Evolutionary conservation across 2,797 vertebrate species (phyloP).

Genomic region (Epinephelus malabaricus): DNA sequence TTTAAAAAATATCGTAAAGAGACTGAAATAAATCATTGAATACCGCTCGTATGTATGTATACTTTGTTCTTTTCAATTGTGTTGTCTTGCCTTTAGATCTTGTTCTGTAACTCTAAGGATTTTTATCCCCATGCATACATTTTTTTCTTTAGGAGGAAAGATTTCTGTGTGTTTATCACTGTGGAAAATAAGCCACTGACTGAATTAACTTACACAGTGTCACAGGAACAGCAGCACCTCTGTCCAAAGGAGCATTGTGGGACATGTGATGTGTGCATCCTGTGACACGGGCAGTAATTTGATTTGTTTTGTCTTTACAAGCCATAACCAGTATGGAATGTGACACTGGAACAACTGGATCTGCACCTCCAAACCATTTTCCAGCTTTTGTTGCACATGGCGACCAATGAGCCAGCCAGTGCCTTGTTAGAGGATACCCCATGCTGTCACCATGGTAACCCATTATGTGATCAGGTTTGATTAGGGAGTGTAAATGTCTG

Average conservation of each 20-base stretch:
- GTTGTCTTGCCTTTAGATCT: not conserved
- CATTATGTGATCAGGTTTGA: constrained; percentile 49
- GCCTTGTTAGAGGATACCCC: constrained; percentile 35
- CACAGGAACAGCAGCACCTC: constrained; percentile 33
- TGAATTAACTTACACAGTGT: not conserved
- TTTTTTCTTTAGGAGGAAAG: not conserved
- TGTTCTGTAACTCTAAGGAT: not conserved
- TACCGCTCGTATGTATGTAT: not conserved
- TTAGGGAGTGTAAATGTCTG: constrained; percentile 21
- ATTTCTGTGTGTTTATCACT: not conserved
- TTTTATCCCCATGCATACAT: not conserved
- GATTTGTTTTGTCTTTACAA: constrained; percentile 8
- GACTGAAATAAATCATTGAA: no score
- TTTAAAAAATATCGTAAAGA: not conserved
- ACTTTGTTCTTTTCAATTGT: not conserved
- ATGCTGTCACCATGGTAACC: constrained; percentile 51
- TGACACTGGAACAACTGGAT: constrained; percentile 3
- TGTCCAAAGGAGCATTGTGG: constrained; percentile 6
- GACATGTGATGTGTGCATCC: constrained; percentile 55
- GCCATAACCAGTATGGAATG: constrained; percentile 14
- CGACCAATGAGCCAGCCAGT: constrained; percentile 17
- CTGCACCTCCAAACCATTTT: constrained; percentile 1
- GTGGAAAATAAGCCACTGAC: not conserved
- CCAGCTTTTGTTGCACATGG: constrained; percentile 25
- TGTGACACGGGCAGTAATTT: constrained; percentile 50